Conservation (phyloP, 2,113 vertebrate species). For the Menidia beryllina region DNA sequence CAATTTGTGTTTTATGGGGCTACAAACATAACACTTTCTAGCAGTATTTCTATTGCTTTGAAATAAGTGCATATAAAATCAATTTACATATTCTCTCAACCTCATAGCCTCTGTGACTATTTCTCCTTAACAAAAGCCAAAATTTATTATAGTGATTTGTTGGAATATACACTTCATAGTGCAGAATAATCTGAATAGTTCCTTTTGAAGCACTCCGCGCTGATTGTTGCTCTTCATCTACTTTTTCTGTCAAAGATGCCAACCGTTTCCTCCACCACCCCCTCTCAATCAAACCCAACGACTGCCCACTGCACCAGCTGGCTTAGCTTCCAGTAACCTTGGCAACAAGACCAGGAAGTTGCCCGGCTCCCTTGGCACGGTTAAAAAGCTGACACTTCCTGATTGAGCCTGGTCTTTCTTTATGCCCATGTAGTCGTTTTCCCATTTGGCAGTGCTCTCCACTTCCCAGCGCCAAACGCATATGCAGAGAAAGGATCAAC, state of each 20-base stretch:
- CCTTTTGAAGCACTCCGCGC: neutral
- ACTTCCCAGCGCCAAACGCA: slow-evolving; percentile 59
- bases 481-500: slow-evolving; percentile 62
- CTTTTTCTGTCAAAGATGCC: slow-evolving; percentile 32
- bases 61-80: neutral
- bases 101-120: too few species aligned
- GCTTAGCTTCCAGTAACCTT: slow-evolving; percentile 72
- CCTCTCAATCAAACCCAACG: slow-evolving; percentile 40
- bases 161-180: too few species aligned
- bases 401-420: slow-evolving; percentile 76
- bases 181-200: too few species aligned
- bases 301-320: slow-evolving; percentile 72
- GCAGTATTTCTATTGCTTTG: neutral
- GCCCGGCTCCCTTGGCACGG: slow-evolving; percentile 73
- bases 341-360: slow-evolving; percentile 80
- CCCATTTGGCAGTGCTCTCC: slow-evolving; percentile 62
- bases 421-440: slow-evolving; percentile 64
- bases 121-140: too few species aligned
- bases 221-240: slow-evolving; percentile 10
- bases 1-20: neutral
- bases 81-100: too few species aligned
- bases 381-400: slow-evolving; percentile 81
- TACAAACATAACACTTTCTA: neutral
- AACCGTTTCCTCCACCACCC: slow-evolving; percentile 54
- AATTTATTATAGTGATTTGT: too few species aligned